phyloP scores from a whole-genome alignment of 2,888 invertebrate genomes.

The Drosophila rellima region DNA sequence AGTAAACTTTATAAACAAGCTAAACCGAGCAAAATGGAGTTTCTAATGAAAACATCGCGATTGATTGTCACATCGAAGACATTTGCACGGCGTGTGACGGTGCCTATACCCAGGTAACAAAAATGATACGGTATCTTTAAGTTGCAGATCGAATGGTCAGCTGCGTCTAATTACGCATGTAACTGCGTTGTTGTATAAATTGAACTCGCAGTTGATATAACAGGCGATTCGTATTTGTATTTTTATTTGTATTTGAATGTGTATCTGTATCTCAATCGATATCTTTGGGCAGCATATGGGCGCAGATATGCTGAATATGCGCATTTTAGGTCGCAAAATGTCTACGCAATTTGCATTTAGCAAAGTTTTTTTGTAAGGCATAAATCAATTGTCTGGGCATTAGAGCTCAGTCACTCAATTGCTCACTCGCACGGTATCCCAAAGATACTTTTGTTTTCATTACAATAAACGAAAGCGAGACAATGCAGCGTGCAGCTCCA shows the following conservation, averaged over 20 bases:
- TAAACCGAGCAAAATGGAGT: conserved; percentile 81
- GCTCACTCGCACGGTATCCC: conserved; percentile 15
- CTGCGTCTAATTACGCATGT: conserved; percentile 68
- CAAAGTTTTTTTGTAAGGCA: conserved; percentile 45
- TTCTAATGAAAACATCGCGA: conserved; percentile 85
- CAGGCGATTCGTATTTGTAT: conserved; percentile 28
- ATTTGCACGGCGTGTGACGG: conserved; percentile 84
- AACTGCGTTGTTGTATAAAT: conserved; percentile 71
- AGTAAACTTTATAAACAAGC: conserved; percentile 1
- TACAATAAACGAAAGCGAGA: conserved; percentile 65
- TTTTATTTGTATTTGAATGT: conserved; percentile 20
- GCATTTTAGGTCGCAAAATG: conserved; percentile 39
- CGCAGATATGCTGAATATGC: conserved; percentile 51
- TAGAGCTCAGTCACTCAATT: conserved; percentile 8
- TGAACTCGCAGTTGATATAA: conserved; percentile 25
- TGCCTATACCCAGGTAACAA: conserved; percentile 85
- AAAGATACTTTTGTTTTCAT: conserved; percentile 72
- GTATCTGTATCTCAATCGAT: conserved; percentile 27
- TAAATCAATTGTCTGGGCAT: conserved; percentile 38
- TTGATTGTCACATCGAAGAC: conserved; percentile 84
- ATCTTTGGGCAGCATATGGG: conserved; percentile 41
- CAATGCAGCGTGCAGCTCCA: conserved; percentile 58
- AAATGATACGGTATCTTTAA: conserved; percentile 48
- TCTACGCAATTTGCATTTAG: conserved; percentile 65
- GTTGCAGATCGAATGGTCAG: conserved; percentile 27